Base-by-base conservation (phyloP, 2,888 invertebrate species). In the Plemyria rubiginata region DNA sequence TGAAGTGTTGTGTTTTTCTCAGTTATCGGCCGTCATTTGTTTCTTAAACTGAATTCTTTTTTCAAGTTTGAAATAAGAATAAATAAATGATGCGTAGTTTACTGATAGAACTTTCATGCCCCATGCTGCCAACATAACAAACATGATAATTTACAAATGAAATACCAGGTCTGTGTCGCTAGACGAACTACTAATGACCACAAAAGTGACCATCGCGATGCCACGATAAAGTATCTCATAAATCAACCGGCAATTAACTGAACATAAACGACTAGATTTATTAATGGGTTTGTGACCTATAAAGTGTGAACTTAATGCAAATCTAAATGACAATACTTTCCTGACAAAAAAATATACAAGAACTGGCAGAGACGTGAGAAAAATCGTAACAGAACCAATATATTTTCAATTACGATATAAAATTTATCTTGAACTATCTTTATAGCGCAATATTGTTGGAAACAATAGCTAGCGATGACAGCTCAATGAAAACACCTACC, bases 241-340 rank as follows among this genome's bases (percentile, higher is more conserved):
- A 73, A 71, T 73, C 73, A 70, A 63, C 60, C 9, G 8, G 67
- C 70, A 71, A 73, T 73, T 71, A 73, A 68, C 66, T 50, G 60
- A 63, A 69, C 67, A 45, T 69, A 67, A 70, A 69, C 66, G 67
- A 70, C 63, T 52, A 67, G 70, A 71, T 70, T 73, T 73, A 68
- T 73, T 60, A 63, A 64, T 67, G 48, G 45, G 49, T 56, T 52
- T 60, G 50, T 64, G 61, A 67, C 66, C 51, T 60, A 66, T 66
- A 62, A 68, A 67, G 55, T 51, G 55, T 61, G 38, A 50, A 51
- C 40, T 11, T 45, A 58, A 62, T 45, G 54, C 29, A 62, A 54
- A 51, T 58, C 32, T 63, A 41, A 16, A 54, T 40, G 40, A 28
- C 32, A 50, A 50, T 16, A 45, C 50, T 45, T 57, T 62, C 43